Base-by-base conservation (phyloP, 2,797 vertebrate genomes). In the Rhynchonycteris naso region DNA sequence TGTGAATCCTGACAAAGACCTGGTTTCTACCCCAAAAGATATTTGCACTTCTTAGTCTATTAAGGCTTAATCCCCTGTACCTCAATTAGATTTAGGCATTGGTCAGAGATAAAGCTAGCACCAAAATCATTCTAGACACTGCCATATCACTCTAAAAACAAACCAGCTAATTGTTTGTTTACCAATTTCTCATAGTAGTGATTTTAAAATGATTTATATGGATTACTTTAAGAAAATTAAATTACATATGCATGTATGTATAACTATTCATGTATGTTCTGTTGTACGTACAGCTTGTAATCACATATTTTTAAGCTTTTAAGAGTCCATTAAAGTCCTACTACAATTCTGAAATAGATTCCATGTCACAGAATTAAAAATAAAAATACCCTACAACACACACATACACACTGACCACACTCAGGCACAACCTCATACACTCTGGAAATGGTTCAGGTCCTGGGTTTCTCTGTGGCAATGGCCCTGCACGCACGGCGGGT, bases 371-470 rank as follows among this genome's bases (percentile, higher is more conserved):
- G 75, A 93, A 74, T 50, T 63, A 72, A 10, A 74, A 92, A 28
- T 0, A 85, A 66, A 81, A 19, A 12, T 4, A 26, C 8, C 18
- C 18, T 28, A 26, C 0, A 1, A 16, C 80, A 76, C 1, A 33
- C 18, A 0, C 0, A 0, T 1, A 47, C 33, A n/a, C n/a, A 11
- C 18, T 1, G 26, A n/a, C 43, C 30, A 24, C n/a, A 13, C 7
- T 7, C 5, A 35, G 85, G 38, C 43, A 68, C 21, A 13, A n/a
- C 22, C 18, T 28, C 33, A 21, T 3, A 10, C 18, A 5, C 54
- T 5, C 16, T 14, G 47, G 43, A 5, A 63, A 0, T 2, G 19
- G 18, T 54, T 43, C 6, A 43, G 38, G 38, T 85, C 61, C 38
- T 3, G 7, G 35, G 10, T 35, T 91, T 50, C 56, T 6, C 16